Base-by-base conservation (phyloP, 2,888 invertebrate species). In the Troides helena region DNA sequence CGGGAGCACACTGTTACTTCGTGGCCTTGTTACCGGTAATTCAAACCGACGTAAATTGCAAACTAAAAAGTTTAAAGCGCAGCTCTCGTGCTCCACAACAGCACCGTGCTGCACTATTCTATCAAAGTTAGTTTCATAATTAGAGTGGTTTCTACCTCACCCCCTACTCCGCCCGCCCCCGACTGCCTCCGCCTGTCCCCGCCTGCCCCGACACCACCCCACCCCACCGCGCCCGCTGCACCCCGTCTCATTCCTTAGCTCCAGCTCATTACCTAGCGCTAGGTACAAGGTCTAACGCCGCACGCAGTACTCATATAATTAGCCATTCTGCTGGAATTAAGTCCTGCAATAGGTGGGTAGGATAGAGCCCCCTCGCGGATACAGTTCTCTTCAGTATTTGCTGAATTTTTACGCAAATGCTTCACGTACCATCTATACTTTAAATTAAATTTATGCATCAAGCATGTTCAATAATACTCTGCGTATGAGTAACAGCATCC, bases 61-160 rank as follows among this genome's bases (percentile, higher is more conserved):
- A 53, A 53, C 53, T 53, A 53, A 56, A 36, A 57, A 67, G 62
- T 56, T 62, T 67, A 57, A 25, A 67, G 67, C 62, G 43, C 71
- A 73, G 62, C 74, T 72, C 70, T 78, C 1, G 46, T 46, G 46
- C 46, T 46, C 46, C 12, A 46, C 46, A 46, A 12, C 12, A 46
- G 46, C 46, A 77, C 80, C 81, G 80, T 79, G 82, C 84, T 85
- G 83, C 86, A 62, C 62, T 62, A 62, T 57, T 46, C 85, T 82
- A 82, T 86, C 91, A 88, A 90, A 90, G 88, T 91, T 90, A 62
- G 89, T 88, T 90, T 89, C 89, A 90, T 91, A 90, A 91, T 91
- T 90, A 89, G 85, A 88, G 86, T 87, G 87, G 86, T 87, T 86
- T 86, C 85, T 82, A 83, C 81, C 83, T 73, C 76, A 72, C 74